Conservation (phyloP, 2,888 invertebrate species). For the Drosophila lacicola region DNA sequence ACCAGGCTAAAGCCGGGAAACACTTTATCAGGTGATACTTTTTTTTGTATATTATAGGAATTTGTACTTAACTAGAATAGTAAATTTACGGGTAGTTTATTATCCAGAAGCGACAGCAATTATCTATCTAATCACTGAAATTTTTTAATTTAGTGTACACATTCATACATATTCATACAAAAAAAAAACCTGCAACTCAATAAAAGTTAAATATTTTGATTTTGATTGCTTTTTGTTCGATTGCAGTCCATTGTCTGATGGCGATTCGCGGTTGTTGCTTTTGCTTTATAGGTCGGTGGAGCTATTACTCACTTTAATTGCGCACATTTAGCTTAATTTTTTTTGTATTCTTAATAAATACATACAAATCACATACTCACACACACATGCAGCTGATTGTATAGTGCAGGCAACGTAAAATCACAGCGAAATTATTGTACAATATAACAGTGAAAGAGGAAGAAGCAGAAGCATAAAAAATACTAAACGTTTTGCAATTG, state of each 20-base stretch:
- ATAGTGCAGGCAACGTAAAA: conserved; percentile 43
- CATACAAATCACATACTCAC: not conserved
- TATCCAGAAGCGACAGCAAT: conserved; percentile 27
- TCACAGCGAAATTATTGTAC: conserved; percentile 58
- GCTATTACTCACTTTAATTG: conserved; percentile 76
- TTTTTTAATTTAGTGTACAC: not conserved
- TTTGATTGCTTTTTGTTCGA: conserved; percentile 67
- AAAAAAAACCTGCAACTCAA: conserved; percentile 31
- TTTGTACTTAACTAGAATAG: conserved; percentile 4
- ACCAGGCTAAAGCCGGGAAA: no score
- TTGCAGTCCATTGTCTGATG: conserved; percentile 60
- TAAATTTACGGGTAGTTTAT: conserved; percentile 29
- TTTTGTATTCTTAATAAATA: conserved; percentile 53
- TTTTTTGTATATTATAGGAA: no score
- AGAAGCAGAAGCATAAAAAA: conserved; percentile 33
- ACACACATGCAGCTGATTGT: conserved; percentile 13
- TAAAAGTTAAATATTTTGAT: conserved; percentile 55
- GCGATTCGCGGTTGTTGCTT: conserved; percentile 23
- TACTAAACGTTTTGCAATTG: conserved; percentile 72
- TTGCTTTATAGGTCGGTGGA: conserved; percentile 50
- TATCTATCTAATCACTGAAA: conserved; percentile 1
- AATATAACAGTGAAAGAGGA: conserved; percentile 41
- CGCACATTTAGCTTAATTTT: conserved; percentile 75
- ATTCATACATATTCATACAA: not conserved
- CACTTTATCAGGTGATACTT: no score